These are phyloP conservation scores for Neoniphon sammara DNA, from an alignment of 2,797 vertebrate genomes.

Conservation along the genomic window DNA sequence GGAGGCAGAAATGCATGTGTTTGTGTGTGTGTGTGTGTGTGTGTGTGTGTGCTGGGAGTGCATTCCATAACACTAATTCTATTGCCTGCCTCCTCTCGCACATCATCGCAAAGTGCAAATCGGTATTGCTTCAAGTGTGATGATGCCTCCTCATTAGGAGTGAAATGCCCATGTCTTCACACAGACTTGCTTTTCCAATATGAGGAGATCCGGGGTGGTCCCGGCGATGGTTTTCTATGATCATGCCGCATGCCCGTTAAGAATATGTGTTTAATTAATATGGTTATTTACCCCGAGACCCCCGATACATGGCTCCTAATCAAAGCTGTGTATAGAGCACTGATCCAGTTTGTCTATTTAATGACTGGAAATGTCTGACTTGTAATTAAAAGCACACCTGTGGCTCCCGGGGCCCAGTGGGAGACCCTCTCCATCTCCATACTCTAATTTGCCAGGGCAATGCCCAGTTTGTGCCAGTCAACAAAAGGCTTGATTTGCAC, in stretches of 20 bases:
- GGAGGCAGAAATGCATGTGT: neutral
- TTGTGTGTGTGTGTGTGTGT: neutral
- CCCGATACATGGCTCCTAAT: conserved; percentile 30
- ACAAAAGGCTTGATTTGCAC: conserved; percentile 52
- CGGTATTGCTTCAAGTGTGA: neutral
- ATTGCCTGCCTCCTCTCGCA: neutral
- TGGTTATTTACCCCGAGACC: conserved; percentile 60
- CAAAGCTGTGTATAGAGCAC: conserved; percentile 22
- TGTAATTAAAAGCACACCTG: conserved; percentile 77
- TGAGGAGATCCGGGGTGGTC: neutral
- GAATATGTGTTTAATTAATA: conserved; percentile 31
- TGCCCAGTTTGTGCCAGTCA: conserved; percentile 59
- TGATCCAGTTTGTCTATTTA: conserved; percentile 43
- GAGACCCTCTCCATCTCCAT: conserved; percentile 50
- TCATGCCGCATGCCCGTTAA: conserved; percentile 20
- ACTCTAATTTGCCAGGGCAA: conserved; percentile 59
- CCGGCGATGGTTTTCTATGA: conserved; percentile 15
- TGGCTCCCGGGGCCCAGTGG: conserved; percentile 56
- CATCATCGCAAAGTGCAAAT: conserved; percentile 16
- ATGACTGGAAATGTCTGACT: conserved; percentile 66
- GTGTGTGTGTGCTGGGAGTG: neutral
- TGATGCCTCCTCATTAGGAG: neutral
- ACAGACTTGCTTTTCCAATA: neutral
- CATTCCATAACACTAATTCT: neutral
- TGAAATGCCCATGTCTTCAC: conserved; percentile 7